Percentiles rank a stretch among this genome's conserved stretches.
These are phyloP conservation scores for Thumatha senex DNA, from an alignment of 2,888 invertebrate genomes.

Conservation along the genomic window DNA sequence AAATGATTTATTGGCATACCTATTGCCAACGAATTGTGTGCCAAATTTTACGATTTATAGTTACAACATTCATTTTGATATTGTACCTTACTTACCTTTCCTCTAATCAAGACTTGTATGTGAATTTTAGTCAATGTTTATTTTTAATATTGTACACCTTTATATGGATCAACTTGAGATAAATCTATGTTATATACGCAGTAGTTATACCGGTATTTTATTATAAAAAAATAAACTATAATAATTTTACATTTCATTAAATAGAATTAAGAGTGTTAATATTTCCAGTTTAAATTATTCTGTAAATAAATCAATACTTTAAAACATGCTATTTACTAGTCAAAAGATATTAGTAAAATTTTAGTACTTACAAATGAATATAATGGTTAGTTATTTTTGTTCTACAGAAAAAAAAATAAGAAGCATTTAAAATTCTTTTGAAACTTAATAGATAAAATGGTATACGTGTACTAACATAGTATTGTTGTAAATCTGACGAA, in stretches of 20 bases:
- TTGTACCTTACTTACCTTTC: neutral
- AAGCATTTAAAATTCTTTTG: no score
- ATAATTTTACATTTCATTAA: constrained; percentile 35
- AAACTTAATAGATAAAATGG: no score
- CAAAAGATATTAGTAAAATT: constrained; percentile 24
- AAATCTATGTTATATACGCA: constrained; percentile 18
- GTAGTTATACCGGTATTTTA: constrained; percentile 40
- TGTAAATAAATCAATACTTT: constrained; percentile 29
- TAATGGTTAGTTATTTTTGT: no score
- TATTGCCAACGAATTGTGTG: constrained; percentile 35
- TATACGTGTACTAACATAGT: no score
- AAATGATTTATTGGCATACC: constrained; percentile 15
- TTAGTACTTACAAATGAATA: no score
- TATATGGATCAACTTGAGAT: constrained; percentile 18
- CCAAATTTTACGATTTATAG: constrained; percentile 33
- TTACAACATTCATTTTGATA: constrained; percentile 6
- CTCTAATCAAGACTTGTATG: neutral
- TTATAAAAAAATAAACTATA: constrained; percentile 38
- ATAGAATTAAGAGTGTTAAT: constrained; percentile 31
- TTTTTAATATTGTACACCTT: constrained; percentile 20
- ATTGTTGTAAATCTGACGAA: no score
- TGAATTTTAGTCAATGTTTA: constrained; percentile 14
- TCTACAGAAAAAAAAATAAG: no score
- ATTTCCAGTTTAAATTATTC: constrained; percentile 26
- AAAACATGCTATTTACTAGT: constrained; percentile 23